Evolutionary conservation across 2,113 vertebrate genomes (phyloP), one percentile per base, ranked within the genome.

Genomic region (Cyanocitta stelleri): DNA sequence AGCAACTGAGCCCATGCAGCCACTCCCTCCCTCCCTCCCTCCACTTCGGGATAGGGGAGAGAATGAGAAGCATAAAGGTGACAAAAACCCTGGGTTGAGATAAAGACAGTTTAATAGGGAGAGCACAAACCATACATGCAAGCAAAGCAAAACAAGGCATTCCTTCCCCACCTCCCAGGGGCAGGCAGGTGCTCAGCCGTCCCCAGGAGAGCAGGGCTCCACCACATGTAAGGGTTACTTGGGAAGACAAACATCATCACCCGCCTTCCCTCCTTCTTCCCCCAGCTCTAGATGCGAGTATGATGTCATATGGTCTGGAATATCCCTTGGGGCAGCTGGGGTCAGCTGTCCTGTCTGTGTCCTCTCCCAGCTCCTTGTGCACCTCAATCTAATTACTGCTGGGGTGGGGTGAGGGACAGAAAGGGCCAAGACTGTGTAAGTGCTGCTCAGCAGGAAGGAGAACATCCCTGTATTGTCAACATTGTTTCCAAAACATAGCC

Each of bases 31-130:
- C 27, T 69, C 10, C 13, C 24, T 71, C 43, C 43, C 27, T 69
- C 10, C 16, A 4, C 1, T 0, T 14, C 1, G 1, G 46, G 41
- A 32, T 32, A 20, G 43, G 19, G 16, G 29, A 52, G 58, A 52
- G 44, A 58, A 39, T 22, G 24, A 4, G 29, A 46, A 59, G 29
- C 44, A 2, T n/a, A 32, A 33, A 51, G 61, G 19, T 39, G 39
- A n/a, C 20, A 30, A 52, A 58, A 27, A 9, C 11, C 23, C 27
- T 41, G 44, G 24, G 4, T 16, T 66, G 37, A 59, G 37, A 18
- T 32, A 26, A 52, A 90, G 33, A 13, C 19, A 46, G 20, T 39
- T 64, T 17, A 21, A 46, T 2, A 39, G 12, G 23, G 48, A 54
- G 39, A 85, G 30, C 39, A 44, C n/a, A 58, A 78, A 3, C 32